phyloP scores from a whole-genome alignment of 2,797 vertebrate genomes.

The Cryptoblepharus egeriae region DNA sequence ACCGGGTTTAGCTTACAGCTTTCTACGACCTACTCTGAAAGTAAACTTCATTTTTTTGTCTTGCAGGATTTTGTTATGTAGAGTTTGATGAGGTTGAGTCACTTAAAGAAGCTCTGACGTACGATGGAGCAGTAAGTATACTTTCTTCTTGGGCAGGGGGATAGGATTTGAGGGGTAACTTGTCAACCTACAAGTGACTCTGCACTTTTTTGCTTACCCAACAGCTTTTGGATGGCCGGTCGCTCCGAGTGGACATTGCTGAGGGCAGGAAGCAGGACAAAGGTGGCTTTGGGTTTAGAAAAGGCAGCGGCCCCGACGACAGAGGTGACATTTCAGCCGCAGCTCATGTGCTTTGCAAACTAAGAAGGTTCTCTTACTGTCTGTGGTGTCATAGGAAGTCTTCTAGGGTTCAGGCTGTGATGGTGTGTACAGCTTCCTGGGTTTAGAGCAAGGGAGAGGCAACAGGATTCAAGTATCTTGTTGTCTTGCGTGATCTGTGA shows the following conservation, averaged over 20 bases:
- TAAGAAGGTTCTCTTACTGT: background rate
- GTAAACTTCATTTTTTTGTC: constrained; percentile 13
- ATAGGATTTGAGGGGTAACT: too few species aligned
- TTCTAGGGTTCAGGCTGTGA: too few species aligned
- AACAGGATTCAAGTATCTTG: too few species aligned
- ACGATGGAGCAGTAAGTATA: constrained; percentile 94
- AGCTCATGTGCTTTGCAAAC: background rate
- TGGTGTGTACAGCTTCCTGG: too few species aligned
- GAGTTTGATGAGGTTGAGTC: constrained; percentile 98
- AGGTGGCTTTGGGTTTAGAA: constrained; percentile 94
- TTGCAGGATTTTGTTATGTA: constrained; percentile 97
- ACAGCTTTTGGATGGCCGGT: constrained; percentile 89
- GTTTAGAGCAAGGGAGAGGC: too few species aligned
- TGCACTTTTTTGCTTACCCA: background rate
- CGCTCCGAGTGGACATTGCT: constrained; percentile 96
- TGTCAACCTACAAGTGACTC: background rate
- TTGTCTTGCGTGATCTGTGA: too few species aligned
- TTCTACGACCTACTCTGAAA: background rate
- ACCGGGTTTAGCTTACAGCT: background rate
- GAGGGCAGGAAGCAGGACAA: constrained; percentile 95
- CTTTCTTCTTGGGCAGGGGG: too few species aligned
- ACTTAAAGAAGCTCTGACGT: constrained; percentile 96
- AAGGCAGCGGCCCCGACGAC: constrained; percentile 87
- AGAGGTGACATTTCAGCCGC: constrained; percentile 80
- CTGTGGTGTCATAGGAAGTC: background rate